Percentiles rank a stretch among this genome's conserved stretches.
phyloP scores from a whole-genome alignment of 2,888 invertebrate species.

The Andrena hattorfiana region DNA sequence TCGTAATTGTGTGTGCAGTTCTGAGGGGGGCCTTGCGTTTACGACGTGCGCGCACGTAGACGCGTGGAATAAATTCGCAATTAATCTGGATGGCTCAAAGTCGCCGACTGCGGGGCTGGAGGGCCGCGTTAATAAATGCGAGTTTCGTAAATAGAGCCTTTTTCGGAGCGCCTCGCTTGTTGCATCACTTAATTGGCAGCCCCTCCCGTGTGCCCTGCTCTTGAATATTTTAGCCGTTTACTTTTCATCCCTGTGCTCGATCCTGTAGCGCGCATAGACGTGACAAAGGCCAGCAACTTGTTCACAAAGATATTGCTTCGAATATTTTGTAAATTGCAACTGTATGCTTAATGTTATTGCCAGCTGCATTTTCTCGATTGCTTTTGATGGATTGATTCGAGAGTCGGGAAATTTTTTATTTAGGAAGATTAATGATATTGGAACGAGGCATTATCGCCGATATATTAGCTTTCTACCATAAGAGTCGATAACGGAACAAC shows the following conservation, averaged over 20 bases:
- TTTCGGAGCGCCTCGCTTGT: conserved; percentile 1
- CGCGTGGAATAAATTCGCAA: conserved; percentile 26
- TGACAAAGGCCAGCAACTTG: not conserved
- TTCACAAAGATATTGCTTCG: not conserved
- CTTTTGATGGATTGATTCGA: not conserved
- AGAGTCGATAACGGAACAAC: conserved; percentile 27
- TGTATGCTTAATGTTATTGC: too few species aligned
- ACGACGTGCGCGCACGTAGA: not conserved
- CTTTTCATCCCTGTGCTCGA: not conserved
- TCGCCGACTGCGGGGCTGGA: not conserved
- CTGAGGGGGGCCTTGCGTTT: not conserved
- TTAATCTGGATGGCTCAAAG: conserved; percentile 42
- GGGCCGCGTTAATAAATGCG: not conserved
- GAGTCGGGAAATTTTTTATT: too few species aligned
- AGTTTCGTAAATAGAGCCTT: not conserved
- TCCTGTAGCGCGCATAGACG: not conserved
- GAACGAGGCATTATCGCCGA: not conserved
- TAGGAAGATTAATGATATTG: not conserved
- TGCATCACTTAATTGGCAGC: not conserved
- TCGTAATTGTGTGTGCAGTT: conserved; percentile 34
- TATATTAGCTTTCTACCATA: not conserved
- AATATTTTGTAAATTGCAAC: not conserved
- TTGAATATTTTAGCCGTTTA: conserved; percentile 16
- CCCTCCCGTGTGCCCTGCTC: not conserved
- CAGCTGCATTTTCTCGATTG: not conserved